Evolutionary conservation across 2,797 vertebrate species (phyloP).

Genomic region (Eupleurogrammus muticus): DNA sequence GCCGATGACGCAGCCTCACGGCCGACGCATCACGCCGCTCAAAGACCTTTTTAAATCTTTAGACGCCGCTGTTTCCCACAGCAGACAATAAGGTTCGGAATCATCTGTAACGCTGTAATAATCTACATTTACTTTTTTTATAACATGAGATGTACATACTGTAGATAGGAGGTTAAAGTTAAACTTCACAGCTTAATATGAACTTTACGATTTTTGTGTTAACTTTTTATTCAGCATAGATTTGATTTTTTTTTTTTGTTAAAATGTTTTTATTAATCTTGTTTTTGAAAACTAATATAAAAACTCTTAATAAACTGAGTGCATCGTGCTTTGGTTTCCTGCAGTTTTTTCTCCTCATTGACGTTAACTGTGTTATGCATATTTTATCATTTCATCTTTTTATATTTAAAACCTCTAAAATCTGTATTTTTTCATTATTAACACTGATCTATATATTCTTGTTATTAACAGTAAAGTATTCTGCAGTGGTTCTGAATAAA

Average conservation of each 20-base stretch:
- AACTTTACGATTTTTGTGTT: too few relatives aligned
- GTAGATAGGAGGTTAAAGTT: too few relatives aligned
- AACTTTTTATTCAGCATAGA: too few relatives aligned
- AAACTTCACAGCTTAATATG: too few relatives aligned
- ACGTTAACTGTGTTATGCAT: not conserved
- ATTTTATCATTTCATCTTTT: not conserved
- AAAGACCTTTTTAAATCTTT: conserved; percentile 61
- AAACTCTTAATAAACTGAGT: not conserved
- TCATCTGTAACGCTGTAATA: not conserved
- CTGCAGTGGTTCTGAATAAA: not conserved
- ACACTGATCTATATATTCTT: too few relatives aligned
- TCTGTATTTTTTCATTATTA: too few relatives aligned
- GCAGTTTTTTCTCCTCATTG: not conserved
- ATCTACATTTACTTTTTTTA: too few relatives aligned
- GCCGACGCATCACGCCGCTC: conserved; percentile 5
- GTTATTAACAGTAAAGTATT: not conserved
- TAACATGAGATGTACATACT: too few relatives aligned
- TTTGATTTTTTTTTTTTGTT: too few relatives aligned
- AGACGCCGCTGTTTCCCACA: conserved; percentile 24
- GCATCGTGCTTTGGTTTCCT: not conserved
- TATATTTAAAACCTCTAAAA: not conserved
- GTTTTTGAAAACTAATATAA: not conserved
- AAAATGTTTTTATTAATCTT: not conserved
- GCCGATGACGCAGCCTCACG: not conserved
- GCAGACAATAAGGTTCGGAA: not conserved